Conservation (phyloP, 2,113 vertebrate species). For the Aspidoscelis tigris region DNA sequence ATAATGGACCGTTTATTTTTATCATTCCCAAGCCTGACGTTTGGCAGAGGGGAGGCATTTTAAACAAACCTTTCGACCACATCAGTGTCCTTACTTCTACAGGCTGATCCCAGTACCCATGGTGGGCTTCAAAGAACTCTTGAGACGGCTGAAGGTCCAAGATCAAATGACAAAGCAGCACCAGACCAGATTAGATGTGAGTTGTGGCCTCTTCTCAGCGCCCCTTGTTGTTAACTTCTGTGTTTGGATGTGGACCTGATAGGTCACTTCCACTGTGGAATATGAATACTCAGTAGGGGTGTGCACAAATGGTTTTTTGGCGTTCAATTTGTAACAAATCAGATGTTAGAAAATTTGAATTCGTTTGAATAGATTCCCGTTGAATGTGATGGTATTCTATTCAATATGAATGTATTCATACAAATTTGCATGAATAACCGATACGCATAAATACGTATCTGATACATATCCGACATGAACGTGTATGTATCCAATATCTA, state of each 20-base stretch:
- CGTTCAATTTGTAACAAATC: too few relatives aligned
- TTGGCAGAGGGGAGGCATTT: background rate
- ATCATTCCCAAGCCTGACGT: too few relatives aligned
- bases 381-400: too few relatives aligned
- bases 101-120: conserved; percentile 97
- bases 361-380: too few relatives aligned
- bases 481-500: too few relatives aligned
- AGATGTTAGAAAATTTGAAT: too few relatives aligned
- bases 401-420: too few relatives aligned
- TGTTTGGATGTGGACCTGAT: background rate
- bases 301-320: too few relatives aligned
- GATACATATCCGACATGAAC: too few relatives aligned
- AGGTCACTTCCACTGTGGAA: background rate
- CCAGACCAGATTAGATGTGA: conserved; percentile 96
- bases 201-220: conserved; percentile 33
- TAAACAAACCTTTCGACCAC: fast-evolving
- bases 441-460: too few relatives aligned
- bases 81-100: conserved; percentile 40
- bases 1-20: background rate
- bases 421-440: too few relatives aligned
- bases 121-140: conserved; percentile 95
- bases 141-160: conserved; percentile 92
- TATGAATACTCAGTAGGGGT: too few relatives aligned
- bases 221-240: background rate
- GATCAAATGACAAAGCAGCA: conserved; percentile 99